phyloP scores from a whole-genome alignment of 2,888 invertebrate species.

The Hesperia comma region DNA sequence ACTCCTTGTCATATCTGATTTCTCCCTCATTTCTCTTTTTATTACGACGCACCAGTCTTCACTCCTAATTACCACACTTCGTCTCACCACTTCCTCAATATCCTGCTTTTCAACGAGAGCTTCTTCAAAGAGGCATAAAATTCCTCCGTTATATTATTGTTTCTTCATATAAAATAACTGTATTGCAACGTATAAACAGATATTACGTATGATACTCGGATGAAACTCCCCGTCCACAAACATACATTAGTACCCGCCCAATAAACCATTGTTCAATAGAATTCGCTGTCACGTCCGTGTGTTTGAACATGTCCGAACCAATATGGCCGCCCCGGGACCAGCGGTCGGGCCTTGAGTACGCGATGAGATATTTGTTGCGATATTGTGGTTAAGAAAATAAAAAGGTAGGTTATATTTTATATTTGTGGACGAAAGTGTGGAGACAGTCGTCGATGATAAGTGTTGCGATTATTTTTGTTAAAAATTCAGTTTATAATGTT shows the following conservation, averaged over 20 bases:
- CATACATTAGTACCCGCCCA: slow-evolving; percentile 31
- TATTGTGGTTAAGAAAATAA: slow-evolving; percentile 15
- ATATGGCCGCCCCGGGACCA: slow-evolving; percentile 33
- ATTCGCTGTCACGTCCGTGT: slow-evolving; percentile 40
- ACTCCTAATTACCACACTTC: too few species aligned
- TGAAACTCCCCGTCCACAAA: slow-evolving; percentile 18
- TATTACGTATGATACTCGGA: slow-evolving; percentile 1
- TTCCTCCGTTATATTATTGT: too few species aligned
- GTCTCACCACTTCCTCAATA: too few species aligned
- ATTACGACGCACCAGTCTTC: too few species aligned
- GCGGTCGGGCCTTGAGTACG: slow-evolving; percentile 19
- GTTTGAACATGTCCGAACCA: slow-evolving; percentile 40
- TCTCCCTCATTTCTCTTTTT: too few species aligned
- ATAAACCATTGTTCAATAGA: slow-evolving; percentile 36
- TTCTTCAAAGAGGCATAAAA: too few species aligned
- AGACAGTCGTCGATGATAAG: too few species aligned
- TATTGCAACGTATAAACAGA: not conserved
- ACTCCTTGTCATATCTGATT: too few species aligned
- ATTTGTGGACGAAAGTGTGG: too few species aligned
- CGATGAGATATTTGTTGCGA: slow-evolving; percentile 19
- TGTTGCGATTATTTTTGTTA: too few species aligned
- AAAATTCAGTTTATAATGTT: too few species aligned
- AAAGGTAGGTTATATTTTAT: not conserved
- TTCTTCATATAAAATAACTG: not conserved
- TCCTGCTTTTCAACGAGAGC: too few species aligned